Conservation (phyloP, 2,113 vertebrate species). For the Lonchura striata region DNA sequence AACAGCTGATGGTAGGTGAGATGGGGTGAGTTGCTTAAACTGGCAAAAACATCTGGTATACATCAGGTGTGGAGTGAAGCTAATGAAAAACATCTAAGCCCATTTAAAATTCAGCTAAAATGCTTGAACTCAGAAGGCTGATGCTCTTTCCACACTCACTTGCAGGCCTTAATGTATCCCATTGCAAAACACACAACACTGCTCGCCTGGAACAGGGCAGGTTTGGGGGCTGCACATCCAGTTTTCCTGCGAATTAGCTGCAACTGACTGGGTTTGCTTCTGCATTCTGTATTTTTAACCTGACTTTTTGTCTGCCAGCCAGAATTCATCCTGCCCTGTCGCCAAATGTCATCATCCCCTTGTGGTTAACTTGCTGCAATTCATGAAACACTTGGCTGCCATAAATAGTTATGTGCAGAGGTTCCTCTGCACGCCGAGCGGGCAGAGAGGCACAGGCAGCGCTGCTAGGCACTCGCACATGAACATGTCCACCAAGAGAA, state of each 20-base stretch:
- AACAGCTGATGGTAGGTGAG: neutral
- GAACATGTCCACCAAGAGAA: conserved; percentile 55
- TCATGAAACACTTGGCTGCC: conserved; percentile 69
- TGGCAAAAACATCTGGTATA: neutral
- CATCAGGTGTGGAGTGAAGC: neutral
- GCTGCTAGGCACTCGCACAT: conserved; percentile 60
- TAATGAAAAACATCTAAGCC: neutral
- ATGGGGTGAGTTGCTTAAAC: neutral
- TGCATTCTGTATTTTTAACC: conserved; percentile 45
- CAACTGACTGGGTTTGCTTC: neutral
- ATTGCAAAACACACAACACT: neutral
- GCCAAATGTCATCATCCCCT: conserved; percentile 67
- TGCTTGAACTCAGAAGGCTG: neutral
- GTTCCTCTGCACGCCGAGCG: neutral
- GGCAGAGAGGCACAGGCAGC: conserved; percentile 14
- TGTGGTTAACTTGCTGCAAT: conserved; percentile 65
- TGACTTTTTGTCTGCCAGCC: neutral
- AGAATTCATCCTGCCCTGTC: conserved; percentile 38
- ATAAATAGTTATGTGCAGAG: conserved; percentile 64
- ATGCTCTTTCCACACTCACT: neutral
- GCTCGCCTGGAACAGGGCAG: neutral
- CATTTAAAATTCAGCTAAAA: neutral
- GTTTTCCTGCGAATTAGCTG: neutral
- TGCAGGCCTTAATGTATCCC: neutral
- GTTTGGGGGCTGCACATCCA: neutral